Conservation (phyloP, 2,797 vertebrate genomes). For the Melanotaenia boesemani region DNA sequence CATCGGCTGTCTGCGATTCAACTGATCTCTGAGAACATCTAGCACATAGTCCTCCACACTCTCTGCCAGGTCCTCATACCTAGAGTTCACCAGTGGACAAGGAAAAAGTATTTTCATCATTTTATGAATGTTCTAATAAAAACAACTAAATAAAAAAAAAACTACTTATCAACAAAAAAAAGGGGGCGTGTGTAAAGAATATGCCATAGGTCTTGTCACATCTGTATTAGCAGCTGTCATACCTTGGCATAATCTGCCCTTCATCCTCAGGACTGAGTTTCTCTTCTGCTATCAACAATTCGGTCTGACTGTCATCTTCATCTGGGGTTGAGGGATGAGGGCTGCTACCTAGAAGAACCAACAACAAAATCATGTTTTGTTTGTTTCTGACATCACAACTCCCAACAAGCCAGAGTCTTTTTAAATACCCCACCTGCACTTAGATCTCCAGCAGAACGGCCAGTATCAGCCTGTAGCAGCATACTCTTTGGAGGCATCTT, state of each 20-base stretch:
- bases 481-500: conserved; percentile 97
- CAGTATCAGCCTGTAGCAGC: conserved; percentile 91
- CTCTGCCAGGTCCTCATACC: conserved; percentile 95
- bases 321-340: conserved; percentile 96
- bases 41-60: conserved; percentile 98
- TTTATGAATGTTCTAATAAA: neutral
- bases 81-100: conserved; percentile 49
- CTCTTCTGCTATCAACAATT: conserved; percentile 96
- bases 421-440: conserved; percentile 87
- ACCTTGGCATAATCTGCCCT: conserved; percentile 96
- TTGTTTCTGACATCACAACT: neutral
- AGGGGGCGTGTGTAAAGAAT: neutral
- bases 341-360: conserved; percentile 87
- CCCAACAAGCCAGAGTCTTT: neutral
- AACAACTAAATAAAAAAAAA: neutral
- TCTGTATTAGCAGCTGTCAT: conserved; percentile 16
- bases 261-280: conserved; percentile 98
- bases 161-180: neutral
- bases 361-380: conserved; percentile 1
- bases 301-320: conserved; percentile 96
- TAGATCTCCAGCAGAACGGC: conserved; percentile 90
- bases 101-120: neutral
- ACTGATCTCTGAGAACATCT: conserved; percentile 93
- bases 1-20: conserved; percentile 97
- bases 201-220: neutral